A percentile compares a stretch with the other conserved stretches of the same genome.
Evolutionary conservation across 2,888 invertebrate genomes (phyloP).

Genomic region (Nemoura dubitans): DNA sequence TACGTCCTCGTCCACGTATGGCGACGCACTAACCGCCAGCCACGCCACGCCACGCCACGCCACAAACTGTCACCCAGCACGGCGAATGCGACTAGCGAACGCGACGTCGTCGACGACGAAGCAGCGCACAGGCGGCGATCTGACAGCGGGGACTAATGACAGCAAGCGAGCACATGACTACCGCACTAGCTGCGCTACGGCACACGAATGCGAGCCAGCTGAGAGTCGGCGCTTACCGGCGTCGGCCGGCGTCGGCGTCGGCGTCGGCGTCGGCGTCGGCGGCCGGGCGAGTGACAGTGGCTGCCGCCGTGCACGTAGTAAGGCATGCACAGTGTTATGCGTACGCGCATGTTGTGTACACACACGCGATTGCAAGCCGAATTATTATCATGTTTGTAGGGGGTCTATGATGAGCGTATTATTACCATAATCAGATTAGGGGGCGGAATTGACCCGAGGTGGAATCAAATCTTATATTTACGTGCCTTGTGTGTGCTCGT

Average conservation of each 20-base stretch:
- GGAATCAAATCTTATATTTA: not conserved
- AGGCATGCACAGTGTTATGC: not conserved
- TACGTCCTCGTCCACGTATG: not conserved
- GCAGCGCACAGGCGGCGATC: not conserved
- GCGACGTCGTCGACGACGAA: not conserved
- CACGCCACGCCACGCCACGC: not conserved
- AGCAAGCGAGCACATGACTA: not conserved
- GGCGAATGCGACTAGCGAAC: not conserved
- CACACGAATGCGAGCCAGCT: not conserved
- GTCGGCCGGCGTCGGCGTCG: not conserved
- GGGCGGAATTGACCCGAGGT: not conserved
- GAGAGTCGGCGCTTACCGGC: not conserved
- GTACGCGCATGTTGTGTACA: no score
- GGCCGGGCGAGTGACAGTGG: not conserved
- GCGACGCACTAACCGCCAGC: not conserved
- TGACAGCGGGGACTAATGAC: not conserved
- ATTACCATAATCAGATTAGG: slow-evolving; percentile 12
- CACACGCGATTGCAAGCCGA: not conserved
- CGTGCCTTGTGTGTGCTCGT: not conserved
- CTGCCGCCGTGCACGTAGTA: not conserved
- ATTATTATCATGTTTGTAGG: not conserved
- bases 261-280: not conserved
- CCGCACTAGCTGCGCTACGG: slow-evolving; percentile 3
- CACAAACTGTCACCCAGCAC: not conserved
- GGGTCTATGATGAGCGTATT: not conserved